These are phyloP conservation scores for Atta cephalotes DNA, from an alignment of 1,140 invertebrate genomes.

Conservation along the genomic window DNA sequence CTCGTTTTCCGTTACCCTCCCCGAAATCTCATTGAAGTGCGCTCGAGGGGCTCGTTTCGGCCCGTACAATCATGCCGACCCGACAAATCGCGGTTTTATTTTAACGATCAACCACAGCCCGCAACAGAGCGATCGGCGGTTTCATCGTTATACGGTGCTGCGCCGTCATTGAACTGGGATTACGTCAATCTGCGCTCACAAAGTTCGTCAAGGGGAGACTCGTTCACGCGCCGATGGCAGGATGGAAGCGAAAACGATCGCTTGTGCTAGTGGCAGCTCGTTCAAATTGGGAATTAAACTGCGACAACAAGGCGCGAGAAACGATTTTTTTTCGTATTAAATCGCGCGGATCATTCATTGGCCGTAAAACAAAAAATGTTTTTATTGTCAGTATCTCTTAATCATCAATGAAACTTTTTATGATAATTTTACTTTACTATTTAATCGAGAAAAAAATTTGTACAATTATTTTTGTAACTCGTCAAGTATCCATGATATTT, in stretches of 20 bases:
- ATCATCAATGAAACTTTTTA: not conserved
- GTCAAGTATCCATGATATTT: not conserved
- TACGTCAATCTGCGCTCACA: constrained; percentile 76
- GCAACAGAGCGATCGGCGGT: constrained; percentile 76
- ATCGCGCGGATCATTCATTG: constrained; percentile 31
- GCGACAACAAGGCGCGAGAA: constrained; percentile 71
- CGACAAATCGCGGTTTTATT: constrained; percentile 75
- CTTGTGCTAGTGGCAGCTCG: constrained; percentile 73
- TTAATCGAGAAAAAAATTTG: not conserved
- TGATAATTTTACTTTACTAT: not conserved
- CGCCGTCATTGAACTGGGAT: constrained; percentile 76
- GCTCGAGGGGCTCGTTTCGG: constrained; percentile 57
- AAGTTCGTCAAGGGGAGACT: constrained; percentile 70
- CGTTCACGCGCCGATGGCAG: constrained; percentile 41
- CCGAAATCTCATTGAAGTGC: constrained; percentile 51
- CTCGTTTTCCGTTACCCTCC: constrained; percentile 34
- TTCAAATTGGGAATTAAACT: constrained; percentile 77
- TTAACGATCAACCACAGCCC: constrained; percentile 74
- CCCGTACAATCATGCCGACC: constrained; percentile 65
- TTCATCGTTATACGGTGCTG: constrained; percentile 71
- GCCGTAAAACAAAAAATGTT: not conserved
- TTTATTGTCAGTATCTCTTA: not conserved
- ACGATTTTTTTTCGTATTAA: constrained; percentile 62
- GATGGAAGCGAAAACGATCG: constrained; percentile 70
- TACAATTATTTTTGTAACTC: not conserved